Percentiles rank a stretch among this genome's conserved stretches.
Evolutionary conservation across 2,888 invertebrate genomes (phyloP).

Genomic region (Lochmaea crataegi): DNA sequence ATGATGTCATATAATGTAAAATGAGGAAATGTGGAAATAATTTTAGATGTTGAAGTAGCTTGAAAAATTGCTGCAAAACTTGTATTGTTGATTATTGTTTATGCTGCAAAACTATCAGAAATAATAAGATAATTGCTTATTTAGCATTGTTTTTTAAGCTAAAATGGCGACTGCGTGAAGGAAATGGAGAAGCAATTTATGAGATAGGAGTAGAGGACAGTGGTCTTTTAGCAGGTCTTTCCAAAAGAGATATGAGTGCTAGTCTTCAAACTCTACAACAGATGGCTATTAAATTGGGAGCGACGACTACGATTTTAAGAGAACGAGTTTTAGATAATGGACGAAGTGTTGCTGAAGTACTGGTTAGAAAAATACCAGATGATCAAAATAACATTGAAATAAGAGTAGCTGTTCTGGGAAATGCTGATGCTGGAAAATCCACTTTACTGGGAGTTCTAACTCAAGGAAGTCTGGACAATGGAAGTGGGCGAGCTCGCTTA

Average conservation of each 20-base stretch:
- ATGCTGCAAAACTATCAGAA: no score
- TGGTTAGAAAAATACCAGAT: slow-evolving; percentile 89
- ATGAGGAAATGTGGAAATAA: not conserved
- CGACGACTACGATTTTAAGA: slow-evolving; percentile 80
- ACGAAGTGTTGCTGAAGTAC: slow-evolving; percentile 85
- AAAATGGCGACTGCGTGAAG: slow-evolving; percentile 97
- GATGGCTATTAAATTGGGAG: slow-evolving; percentile 91
- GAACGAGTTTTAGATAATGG: slow-evolving; percentile 71
- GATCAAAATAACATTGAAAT: slow-evolving; percentile 91
- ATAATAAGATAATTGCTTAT: not conserved
- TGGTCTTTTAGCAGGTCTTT: slow-evolving; percentile 87
- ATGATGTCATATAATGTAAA: no score
- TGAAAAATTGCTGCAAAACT: no score
- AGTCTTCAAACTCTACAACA: slow-evolving; percentile 86
- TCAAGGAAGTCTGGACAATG: slow-evolving; percentile 96
- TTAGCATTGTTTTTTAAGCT: slow-evolving; percentile 67
- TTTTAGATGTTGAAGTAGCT: not conserved
- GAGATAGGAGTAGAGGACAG: slow-evolving; percentile 95
- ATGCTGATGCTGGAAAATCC: slow-evolving; percentile 97
- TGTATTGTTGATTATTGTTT: no score
- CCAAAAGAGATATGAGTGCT: slow-evolving; percentile 84
- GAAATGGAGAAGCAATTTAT: slow-evolving; percentile 97
- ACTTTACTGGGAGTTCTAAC: slow-evolving; percentile 95
- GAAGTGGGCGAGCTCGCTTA: slow-evolving; percentile 91
- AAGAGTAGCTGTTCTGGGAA: slow-evolving; percentile 89